Conservation (phyloP, 2,797 vertebrate species). For the Agapornis canus region DNA sequence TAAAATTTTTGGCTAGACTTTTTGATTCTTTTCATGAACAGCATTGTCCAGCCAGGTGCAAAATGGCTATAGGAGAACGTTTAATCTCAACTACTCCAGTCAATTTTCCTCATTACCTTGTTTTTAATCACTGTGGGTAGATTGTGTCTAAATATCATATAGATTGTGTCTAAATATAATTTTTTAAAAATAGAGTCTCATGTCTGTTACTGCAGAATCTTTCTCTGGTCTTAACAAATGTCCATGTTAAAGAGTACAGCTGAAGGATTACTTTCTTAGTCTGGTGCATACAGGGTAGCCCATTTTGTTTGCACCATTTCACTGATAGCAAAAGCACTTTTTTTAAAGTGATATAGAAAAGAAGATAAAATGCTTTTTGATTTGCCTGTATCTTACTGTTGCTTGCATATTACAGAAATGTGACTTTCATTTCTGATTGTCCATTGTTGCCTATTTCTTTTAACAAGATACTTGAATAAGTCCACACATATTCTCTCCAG, state of each 20-base stretch:
- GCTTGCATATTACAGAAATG: neutral
- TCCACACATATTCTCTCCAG: neutral
- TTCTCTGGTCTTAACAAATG: neutral
- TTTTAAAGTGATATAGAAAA: neutral
- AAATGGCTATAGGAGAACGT: neutral
- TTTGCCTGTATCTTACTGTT: neutral
- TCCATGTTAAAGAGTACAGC: neutral
- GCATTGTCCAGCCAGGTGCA: neutral
- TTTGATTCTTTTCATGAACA: neutral
- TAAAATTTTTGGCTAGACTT: neutral
- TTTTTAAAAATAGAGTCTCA: neutral
- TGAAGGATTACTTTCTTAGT: neutral
- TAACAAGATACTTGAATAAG: neutral
- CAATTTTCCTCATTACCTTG: neutral
- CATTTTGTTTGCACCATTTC: neutral
- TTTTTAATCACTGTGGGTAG: neutral
- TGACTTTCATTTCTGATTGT: neutral
- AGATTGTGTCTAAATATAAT: neutral
- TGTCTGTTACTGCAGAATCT: neutral
- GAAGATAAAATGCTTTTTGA: neutral
- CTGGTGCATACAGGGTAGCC: neutral
- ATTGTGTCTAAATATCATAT: neutral
- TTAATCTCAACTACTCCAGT: neutral
- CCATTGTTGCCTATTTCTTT: neutral
- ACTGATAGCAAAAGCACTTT: neutral